These are phyloP conservation scores for Podabrus alpinus DNA, from an alignment of 2,888 invertebrate species.

Conservation along the genomic window DNA sequence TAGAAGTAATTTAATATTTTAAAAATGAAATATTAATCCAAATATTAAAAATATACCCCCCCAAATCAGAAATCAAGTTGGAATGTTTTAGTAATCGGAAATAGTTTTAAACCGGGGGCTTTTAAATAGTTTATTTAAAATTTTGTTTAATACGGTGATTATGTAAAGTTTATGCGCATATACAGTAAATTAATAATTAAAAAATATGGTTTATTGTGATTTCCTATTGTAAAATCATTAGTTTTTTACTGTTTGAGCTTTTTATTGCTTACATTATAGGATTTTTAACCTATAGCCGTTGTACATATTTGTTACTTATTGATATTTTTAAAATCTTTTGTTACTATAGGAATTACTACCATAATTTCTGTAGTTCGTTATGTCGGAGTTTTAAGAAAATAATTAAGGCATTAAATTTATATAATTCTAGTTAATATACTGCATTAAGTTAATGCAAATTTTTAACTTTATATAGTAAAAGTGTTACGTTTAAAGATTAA, in stretches of 20 bases:
- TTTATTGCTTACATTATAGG: too few relatives aligned
- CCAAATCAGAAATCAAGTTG: background rate
- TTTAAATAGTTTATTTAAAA: background rate
- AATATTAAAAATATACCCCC: too few relatives aligned
- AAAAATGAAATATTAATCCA: too few relatives aligned
- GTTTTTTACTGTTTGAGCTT: background rate
- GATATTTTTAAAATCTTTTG: too few relatives aligned
- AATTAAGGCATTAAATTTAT: background rate
- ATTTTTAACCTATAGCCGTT: too few relatives aligned
- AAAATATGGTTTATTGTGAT: background rate
- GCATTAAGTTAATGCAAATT: background rate
- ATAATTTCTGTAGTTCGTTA: background rate
- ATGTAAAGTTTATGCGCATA: background rate
- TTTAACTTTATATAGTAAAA: background rate
- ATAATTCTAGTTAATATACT: background rate
- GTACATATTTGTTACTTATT: too few relatives aligned
- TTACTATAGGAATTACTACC: too few relatives aligned
- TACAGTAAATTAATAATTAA: background rate
- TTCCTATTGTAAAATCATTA: background rate
- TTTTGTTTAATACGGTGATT: background rate
- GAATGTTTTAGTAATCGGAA: background rate
- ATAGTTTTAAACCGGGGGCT: background rate
- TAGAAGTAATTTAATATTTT: too few relatives aligned
- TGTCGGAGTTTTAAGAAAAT: background rate
- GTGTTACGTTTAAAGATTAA: background rate